Percentiles rank a stretch among this genome's conserved stretches.
Evolutionary conservation across 2,113 vertebrate genomes (phyloP).

Genomic region (Thamnophis sirtalis): DNA sequence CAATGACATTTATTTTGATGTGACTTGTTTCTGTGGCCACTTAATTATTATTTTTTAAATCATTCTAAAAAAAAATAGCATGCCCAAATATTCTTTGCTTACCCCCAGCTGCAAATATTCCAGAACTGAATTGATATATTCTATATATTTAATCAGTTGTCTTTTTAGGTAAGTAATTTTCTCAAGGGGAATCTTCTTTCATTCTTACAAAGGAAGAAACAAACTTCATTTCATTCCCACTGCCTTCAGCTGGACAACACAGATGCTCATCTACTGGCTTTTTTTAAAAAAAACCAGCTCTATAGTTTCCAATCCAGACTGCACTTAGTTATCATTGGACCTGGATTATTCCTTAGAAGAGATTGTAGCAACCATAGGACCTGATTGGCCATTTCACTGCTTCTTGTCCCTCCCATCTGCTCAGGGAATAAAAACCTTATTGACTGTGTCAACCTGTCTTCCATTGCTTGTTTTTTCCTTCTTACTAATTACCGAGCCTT

Average conservation of each 20-base stretch:
- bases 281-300: background rate
- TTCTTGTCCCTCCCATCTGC: background rate
- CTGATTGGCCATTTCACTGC: background rate
- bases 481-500: background rate
- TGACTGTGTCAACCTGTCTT: background rate
- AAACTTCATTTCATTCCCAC: background rate
- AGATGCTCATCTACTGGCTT: background rate
- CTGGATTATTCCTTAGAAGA: background rate
- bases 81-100: background rate
- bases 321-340: background rate
- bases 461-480: background rate
- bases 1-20: background rate
- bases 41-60: background rate
- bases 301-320: background rate
- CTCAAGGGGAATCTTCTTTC: background rate
- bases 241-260: background rate
- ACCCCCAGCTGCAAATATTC: background rate
- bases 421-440: background rate
- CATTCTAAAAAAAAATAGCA: background rate
- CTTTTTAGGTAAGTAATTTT: background rate
- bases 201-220: background rate
- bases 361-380: background rate
- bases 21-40: background rate
- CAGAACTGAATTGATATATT: background rate
- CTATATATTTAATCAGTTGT: background rate